Percentiles rank a stretch among this genome's conserved stretches.
These are phyloP conservation scores for Syrrhaptes paradoxus DNA, from an alignment of 2,113 vertebrate species.

Conservation along the genomic window DNA sequence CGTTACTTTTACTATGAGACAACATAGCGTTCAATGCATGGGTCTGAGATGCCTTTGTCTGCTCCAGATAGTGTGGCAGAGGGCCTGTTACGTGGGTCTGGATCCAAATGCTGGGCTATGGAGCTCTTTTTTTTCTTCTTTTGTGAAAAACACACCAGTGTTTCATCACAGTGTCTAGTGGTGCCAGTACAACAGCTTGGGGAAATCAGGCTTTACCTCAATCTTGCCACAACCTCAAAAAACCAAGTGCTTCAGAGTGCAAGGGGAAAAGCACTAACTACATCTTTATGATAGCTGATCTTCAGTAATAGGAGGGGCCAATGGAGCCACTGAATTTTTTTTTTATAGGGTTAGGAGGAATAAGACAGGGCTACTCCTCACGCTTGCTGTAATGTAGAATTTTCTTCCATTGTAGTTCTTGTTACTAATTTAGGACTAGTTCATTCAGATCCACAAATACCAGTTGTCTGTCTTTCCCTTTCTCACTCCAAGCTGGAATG, in stretches of 20 bases:
- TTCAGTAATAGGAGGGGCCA: neutral
- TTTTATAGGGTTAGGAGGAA: neutral
- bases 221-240: neutral
- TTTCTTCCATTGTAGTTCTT: neutral
- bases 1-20: neutral
- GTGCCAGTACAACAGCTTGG: neutral
- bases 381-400: neutral
- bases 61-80: neutral
- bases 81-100: rapidly evolving
- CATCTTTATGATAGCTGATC: neutral
- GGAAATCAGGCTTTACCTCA: neutral
- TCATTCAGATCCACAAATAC: neutral
- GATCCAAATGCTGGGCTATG: neutral
- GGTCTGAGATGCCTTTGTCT: neutral
- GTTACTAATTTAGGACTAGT: neutral
- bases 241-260: neutral
- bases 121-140: neutral
- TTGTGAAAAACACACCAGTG: neutral
- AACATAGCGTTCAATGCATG: neutral
- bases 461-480: neutral
- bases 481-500: neutral
- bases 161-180: neutral
- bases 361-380: neutral
- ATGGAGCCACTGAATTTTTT: neutral
- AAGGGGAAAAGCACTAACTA: neutral